phyloP scores from a whole-genome alignment of 1,140 invertebrate species.

The Acromyrmex echinatior region DNA sequence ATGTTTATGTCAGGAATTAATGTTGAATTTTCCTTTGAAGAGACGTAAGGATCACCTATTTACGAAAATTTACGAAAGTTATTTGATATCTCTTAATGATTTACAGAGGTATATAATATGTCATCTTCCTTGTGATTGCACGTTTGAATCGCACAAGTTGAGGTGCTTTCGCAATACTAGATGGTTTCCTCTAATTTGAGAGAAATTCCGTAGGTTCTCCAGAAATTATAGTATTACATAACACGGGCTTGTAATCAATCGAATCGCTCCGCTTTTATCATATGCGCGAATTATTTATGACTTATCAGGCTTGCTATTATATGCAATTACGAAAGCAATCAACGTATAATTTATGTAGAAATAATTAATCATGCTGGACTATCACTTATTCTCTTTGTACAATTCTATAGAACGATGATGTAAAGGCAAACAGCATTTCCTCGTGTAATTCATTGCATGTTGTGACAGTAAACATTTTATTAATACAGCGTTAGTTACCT shows the following conservation, averaged over 20 bases:
- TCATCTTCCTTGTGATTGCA: neutral
- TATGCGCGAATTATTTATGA: neutral
- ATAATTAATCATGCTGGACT: slow-evolving; percentile 18
- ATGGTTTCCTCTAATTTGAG: neutral
- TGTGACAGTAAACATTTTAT: neutral
- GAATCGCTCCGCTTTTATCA: neutral
- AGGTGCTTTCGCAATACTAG: neutral
- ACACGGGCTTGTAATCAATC: slow-evolving; percentile 34
- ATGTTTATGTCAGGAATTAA: neutral
- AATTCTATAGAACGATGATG: neutral
- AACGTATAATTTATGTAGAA: neutral
- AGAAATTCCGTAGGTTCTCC: slow-evolving; percentile 5
- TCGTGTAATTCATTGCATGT: neutral
- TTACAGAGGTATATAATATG: neutral
- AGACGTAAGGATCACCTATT: neutral
- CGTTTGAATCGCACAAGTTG: neutral
- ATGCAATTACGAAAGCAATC: slow-evolving; percentile 16
- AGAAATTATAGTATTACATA: slow-evolving; percentile 5
- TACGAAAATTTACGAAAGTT: neutral
- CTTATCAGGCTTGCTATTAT: neutral
- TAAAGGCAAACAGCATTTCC: neutral
- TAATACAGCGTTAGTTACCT: neutral
- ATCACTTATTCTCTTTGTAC: neutral
- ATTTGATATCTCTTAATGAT: neutral
- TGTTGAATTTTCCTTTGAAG: neutral